Evolutionary conservation across 2,113 vertebrate genomes (phyloP), one percentile per base, ranked within the genome.

Genomic region (Clupea harengus): DNA sequence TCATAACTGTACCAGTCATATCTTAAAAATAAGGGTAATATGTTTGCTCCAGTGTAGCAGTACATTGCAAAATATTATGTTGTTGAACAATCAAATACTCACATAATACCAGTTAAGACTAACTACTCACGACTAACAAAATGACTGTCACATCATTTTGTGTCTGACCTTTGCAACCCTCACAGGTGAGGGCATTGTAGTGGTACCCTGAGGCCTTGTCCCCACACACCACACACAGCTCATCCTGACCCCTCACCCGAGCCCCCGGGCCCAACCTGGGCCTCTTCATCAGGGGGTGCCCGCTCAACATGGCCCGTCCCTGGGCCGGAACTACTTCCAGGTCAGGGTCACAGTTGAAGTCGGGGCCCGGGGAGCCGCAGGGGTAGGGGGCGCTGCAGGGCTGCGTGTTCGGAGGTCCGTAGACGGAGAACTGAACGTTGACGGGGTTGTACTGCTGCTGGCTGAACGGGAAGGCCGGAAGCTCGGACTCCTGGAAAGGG

Each of bases 121-220:
- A 39, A n/a, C n/a, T n/a, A n/a, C n/a, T 47, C 13, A 49, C 9
- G 47, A 49, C 46, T 47, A 10, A 49, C 47, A 11, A 49, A 6
- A 57, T 20, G 57, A 28, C 8, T 6, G 15, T 72, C 64, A 72
- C 8, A 72, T 25, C 45, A 2, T 39, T 9, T 83, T 28, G 15
- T 15, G 22, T 32, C 89, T 87, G 91, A 99, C 97, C 97, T 97
- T 99, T 99, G 87, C 97, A 99, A 50, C 97, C 97, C 91, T 99
- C 98, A 9, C 97, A 99, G 86, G 97, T 99, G 3, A 99, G 97
- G 0, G 97, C 97, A 0, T 98, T 99, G 91, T 99, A 98, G 93
- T 98, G 97, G 86, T 99, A 99, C 1, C 97, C 97, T 0, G 97
- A 99, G 0, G 97, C 97, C 86, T 98, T 98, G 91, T 99, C 97